Percentiles rank a stretch among this genome's conserved stretches.
phyloP scores from a whole-genome alignment of 2,797 vertebrate species.

The Rhinatrema bivittatum region DNA sequence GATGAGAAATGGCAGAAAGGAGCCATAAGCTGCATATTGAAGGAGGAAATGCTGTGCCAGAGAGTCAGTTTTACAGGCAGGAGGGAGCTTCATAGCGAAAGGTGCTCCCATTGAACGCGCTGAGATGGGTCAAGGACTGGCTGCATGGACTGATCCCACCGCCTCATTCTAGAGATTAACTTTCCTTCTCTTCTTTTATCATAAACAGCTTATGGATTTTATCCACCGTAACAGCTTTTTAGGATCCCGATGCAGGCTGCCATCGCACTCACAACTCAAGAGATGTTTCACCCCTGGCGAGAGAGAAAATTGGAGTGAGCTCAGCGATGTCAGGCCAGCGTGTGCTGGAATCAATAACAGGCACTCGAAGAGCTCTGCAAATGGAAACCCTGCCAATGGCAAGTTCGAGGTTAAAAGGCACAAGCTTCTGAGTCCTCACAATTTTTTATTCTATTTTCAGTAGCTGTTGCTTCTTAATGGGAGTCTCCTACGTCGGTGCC shows the following conservation, averaged over 20 bases:
- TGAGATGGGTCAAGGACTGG: neutral
- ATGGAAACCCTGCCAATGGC: no score
- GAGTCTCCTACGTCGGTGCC: no score
- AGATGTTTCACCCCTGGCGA: slow-evolving; percentile 7
- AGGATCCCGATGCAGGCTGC: slow-evolving; percentile 6
- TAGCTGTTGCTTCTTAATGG: no score
- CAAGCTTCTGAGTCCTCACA: no score
- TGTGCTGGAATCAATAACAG: neutral
- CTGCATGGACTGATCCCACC: slow-evolving; percentile 5
- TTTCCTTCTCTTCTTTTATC: neutral
- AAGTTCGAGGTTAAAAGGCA: no score
- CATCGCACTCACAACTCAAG: slow-evolving; percentile 3
- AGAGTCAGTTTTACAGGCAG: slow-evolving; percentile 2
- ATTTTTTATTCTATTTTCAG: no score
- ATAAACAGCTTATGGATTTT: slow-evolving; percentile 6
- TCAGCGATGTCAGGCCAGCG: neutral
- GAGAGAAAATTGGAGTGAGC: slow-evolving; percentile 8
- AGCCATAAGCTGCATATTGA: slow-evolving; percentile 26
- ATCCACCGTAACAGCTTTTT: slow-evolving; percentile 11
- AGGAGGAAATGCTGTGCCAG: slow-evolving; percentile 8
- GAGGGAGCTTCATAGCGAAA: slow-evolving; percentile 11
- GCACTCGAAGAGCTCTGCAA: neutral
- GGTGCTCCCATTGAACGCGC: slow-evolving; percentile 9
- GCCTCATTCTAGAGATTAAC: neutral
- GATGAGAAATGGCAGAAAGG: slow-evolving; percentile 17